phyloP scores from a whole-genome alignment of 2,888 invertebrate species.

The Matsumyia berberina region DNA sequence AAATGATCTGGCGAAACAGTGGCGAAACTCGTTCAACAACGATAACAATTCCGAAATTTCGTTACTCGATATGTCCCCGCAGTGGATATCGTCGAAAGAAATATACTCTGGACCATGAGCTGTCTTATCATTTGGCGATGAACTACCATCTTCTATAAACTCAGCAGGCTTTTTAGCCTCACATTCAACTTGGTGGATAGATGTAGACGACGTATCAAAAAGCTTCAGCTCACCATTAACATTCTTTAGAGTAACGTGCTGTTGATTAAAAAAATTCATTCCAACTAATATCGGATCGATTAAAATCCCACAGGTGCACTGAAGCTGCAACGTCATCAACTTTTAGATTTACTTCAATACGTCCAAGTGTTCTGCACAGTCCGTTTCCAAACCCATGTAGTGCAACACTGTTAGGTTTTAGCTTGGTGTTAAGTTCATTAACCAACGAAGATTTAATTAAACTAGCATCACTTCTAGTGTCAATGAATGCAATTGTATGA shows the following conservation, averaged over 20 bases:
- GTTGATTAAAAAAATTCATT: no score
- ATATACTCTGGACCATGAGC: not conserved
- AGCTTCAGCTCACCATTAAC: not conserved
- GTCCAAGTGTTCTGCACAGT: constrained; percentile 14
- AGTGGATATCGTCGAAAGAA: not conserved
- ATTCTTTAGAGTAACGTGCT: no score
- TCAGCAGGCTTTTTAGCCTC: not conserved
- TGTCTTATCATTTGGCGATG: not conserved
- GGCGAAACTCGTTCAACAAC: not conserved
- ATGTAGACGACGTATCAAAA: not conserved
- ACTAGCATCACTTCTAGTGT: not conserved
- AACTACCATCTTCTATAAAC: not conserved
- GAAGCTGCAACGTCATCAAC: not conserved
- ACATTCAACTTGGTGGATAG: constrained; percentile 1
- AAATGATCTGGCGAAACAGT: not conserved
- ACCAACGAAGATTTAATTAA: not conserved
- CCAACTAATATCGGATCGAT: not conserved
- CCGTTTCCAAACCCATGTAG: not conserved
- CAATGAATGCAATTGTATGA: not conserved
- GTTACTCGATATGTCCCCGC: not conserved
- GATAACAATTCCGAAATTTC: not conserved
- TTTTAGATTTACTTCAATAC: not conserved
- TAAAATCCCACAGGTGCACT: not conserved
- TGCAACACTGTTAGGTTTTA: not conserved
- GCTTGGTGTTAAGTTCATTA: not conserved